Evolutionary conservation across 2,888 invertebrate species (phyloP).

Genomic region (Apotomis betuletana): DNA sequence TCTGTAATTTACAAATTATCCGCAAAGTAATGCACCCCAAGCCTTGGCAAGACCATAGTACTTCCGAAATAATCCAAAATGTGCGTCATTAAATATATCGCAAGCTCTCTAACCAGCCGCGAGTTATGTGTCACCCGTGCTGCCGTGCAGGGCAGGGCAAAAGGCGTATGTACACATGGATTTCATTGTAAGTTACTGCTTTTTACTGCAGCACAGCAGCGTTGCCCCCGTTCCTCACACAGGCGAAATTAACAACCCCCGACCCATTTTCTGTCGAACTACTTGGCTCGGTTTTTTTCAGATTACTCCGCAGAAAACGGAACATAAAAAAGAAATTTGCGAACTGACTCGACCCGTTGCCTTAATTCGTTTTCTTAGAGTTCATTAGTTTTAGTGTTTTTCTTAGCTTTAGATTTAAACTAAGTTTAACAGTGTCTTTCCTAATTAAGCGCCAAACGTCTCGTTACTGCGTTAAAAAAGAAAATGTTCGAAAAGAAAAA

Average conservation of each 20-base stretch:
- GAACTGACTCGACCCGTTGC: conserved; percentile 2
- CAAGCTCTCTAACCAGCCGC: conserved; percentile 10
- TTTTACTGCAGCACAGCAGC: not conserved
- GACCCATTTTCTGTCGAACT: conserved; percentile 55
- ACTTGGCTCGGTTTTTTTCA: conserved; percentile 40
- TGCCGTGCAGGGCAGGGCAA: too few species aligned
- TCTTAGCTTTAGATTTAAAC: not conserved
- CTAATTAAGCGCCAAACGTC: not conserved
- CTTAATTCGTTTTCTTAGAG: conserved; percentile 17
- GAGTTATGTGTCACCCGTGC: too few species aligned
- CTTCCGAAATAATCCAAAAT: not conserved
- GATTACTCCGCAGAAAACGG: conserved; percentile 20
- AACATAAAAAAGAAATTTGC: conserved; percentile 21
- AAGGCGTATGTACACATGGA: too few species aligned
- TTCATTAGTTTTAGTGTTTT: not conserved
- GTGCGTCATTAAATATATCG: conserved; percentile 1
- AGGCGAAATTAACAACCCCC: conserved; percentile 58
- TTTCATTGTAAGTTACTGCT: too few species aligned
- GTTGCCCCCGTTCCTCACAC: conserved; percentile 46
- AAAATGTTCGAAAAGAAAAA: too few species aligned
- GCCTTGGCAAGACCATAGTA: too few species aligned
- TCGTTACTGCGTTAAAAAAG: not conserved
- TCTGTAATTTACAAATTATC: too few species aligned
- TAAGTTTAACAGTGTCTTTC: not conserved
- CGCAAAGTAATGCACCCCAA: too few species aligned